These are phyloP conservation scores for Dendroctonus ponderosae DNA, from an alignment of 1,140 invertebrate genomes.

Conservation along the genomic window DNA sequence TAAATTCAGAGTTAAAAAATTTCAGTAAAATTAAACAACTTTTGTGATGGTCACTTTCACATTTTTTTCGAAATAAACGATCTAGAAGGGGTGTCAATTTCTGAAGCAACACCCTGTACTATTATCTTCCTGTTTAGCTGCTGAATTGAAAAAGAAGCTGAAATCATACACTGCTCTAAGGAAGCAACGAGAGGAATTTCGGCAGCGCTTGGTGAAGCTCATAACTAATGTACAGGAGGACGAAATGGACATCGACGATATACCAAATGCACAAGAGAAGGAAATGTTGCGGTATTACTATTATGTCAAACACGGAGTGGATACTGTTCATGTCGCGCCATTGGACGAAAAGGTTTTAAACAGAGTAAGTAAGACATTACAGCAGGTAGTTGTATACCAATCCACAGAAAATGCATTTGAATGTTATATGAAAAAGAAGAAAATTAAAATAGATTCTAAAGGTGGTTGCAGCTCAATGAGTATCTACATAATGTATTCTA, in stretches of 20 bases:
- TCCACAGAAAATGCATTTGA: neutral
- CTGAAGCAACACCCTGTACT: no score
- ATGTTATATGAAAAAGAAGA: neutral
- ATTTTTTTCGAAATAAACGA: no score
- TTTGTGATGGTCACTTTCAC: no score
- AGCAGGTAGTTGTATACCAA: neutral
- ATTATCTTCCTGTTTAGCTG: slow-evolving; percentile 31
- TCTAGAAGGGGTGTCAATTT: no score
- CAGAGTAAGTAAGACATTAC: slow-evolving; percentile 48
- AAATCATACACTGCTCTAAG: slow-evolving; percentile 66
- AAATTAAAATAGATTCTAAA: no score
- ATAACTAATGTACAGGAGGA: slow-evolving; percentile 49
- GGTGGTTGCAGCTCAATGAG: no score
- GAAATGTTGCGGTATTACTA: slow-evolving; percentile 82
- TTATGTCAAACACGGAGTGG: slow-evolving; percentile 85
- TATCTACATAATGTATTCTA: no score
- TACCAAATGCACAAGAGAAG: slow-evolving; percentile 63
- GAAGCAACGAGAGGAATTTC: slow-evolving; percentile 78
- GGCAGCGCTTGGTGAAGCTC: slow-evolving; percentile 71
- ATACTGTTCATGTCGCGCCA: slow-evolving; percentile 80
- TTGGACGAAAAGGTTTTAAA: slow-evolving; percentile 64
- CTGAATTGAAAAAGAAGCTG: slow-evolving; percentile 50
- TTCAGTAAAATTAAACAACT: no score
- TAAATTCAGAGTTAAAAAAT: no score
- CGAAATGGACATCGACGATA: slow-evolving; percentile 47